phyloP scores from a whole-genome alignment of 2,113 vertebrate species.

The Circaetus gallicus region DNA sequence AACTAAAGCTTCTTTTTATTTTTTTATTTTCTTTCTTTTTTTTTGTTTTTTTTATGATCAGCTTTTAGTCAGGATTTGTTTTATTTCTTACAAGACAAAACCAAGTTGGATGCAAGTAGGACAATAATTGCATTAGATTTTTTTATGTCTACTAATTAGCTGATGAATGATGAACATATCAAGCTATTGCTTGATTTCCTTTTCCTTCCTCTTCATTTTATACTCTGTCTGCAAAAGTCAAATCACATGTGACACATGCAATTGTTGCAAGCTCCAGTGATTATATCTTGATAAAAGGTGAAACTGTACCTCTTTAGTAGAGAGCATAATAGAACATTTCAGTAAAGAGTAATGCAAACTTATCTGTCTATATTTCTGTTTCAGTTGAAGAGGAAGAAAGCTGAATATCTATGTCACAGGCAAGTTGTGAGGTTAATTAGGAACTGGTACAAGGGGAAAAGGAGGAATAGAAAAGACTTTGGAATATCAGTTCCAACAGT shows the following conservation, averaged over 20 bases:
- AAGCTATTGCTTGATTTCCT: background rate
- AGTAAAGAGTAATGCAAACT: background rate
- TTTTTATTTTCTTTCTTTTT: fast-evolving
- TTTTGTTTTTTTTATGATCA: fast-evolving
- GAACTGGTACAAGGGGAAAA: background rate
- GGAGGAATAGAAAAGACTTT: background rate
- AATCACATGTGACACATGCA: background rate
- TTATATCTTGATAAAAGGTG: background rate
- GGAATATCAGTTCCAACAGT: background rate
- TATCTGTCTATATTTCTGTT: background rate
- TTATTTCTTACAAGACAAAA: background rate
- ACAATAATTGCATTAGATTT: background rate
- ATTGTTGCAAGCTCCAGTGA: background rate
- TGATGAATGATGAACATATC: background rate
- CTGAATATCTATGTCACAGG: background rate
- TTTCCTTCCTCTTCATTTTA: background rate
- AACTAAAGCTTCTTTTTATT: background rate
- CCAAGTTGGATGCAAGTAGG: background rate
- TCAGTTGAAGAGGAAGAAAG: background rate
- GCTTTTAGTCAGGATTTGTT: background rate
- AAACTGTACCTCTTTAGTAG: background rate
- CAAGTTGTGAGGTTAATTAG: background rate
- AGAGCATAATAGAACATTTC: background rate
- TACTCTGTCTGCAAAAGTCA: background rate
- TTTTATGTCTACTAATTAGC: background rate